phyloP scores from a whole-genome alignment of 2,888 invertebrate species.

The Dicycla oo region DNA sequence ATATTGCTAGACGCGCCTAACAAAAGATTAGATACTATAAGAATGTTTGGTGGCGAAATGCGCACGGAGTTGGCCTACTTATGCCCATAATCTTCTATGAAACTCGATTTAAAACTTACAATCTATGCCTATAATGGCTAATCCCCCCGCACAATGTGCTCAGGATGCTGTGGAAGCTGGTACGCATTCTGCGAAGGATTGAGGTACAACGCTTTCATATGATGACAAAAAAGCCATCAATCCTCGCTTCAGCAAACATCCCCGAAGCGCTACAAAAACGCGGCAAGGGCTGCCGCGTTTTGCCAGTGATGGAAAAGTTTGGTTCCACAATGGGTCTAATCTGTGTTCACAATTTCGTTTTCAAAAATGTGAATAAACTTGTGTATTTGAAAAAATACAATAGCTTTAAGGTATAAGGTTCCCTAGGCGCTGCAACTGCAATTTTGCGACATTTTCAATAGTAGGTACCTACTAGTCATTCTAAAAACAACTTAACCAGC shows the following conservation, averaged over 20 bases:
- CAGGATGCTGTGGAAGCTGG: neutral
- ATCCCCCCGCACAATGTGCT: neutral
- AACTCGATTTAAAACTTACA: neutral
- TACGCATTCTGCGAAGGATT: neutral
- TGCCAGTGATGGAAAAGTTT: neutral
- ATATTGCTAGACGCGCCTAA: slow-evolving; percentile 21
- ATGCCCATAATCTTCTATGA: neutral
- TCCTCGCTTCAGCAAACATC: neutral
- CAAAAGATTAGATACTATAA: slow-evolving; percentile 34
- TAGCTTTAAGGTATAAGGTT: too few species aligned
- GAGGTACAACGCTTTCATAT: neutral
- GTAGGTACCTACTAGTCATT: neutral
- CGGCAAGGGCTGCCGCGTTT: too few species aligned
- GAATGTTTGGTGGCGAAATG: slow-evolving; percentile 29
- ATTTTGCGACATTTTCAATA: neutral
- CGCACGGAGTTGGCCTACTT: slow-evolving; percentile 1
- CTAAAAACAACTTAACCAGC: neutral
- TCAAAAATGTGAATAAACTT: too few species aligned
- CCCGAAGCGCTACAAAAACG: neutral
- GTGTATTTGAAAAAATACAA: too few species aligned
- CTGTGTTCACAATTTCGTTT: neutral
- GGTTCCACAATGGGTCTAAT: neutral
- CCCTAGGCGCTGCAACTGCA: neutral
- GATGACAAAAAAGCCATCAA: neutral
- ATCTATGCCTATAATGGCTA: neutral